A percentile compares a stretch with the other conserved stretches of the same genome.
Evolutionary conservation across 2,888 invertebrate species (phyloP).

Genomic region (Entomobrya multifasciata): DNA sequence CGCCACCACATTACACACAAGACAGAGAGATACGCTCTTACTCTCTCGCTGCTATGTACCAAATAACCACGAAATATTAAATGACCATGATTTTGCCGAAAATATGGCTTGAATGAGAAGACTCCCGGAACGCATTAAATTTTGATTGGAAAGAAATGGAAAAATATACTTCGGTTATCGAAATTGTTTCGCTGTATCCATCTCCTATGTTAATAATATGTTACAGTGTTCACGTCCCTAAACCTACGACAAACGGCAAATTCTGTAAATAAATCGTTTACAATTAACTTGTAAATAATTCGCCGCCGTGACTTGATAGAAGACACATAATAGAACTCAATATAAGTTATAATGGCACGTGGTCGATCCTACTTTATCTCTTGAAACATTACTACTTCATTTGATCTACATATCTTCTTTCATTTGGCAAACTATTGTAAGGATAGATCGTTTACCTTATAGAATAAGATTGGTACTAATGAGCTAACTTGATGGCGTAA

Average conservation of each 20-base stretch:
- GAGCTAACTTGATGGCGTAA: background rate
- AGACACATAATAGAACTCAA: no score
- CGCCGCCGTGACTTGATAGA: no score
- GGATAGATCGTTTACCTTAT: no score
- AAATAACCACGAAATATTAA: slow-evolving; percentile 41
- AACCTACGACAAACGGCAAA: no score
- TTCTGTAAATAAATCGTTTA: no score
- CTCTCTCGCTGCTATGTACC: background rate
- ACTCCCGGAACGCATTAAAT: slow-evolving; percentile 56
- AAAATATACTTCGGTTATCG: slow-evolving; percentile 1
- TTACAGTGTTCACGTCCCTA: background rate
- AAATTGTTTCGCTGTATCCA: no score
- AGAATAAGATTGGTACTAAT: slow-evolving; percentile 12
- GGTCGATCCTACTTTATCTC: background rate
- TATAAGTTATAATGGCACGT: no score
- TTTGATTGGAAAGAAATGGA: slow-evolving; percentile 58
- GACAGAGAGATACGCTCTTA: background rate
- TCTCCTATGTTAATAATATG: no score
- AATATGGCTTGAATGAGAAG: slow-evolving; percentile 49
- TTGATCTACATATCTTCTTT: no score
- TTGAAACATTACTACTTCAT: background rate
- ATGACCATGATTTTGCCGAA: slow-evolving; percentile 52
- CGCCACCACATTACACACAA: no score
- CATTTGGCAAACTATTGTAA: no score
- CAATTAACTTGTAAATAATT: no score